Percentiles rank a stretch among this genome's conserved stretches.
Conservation (phyloP, 1,140 invertebrate genomes). For the Zeugodacus cucurbitae region DNA sequence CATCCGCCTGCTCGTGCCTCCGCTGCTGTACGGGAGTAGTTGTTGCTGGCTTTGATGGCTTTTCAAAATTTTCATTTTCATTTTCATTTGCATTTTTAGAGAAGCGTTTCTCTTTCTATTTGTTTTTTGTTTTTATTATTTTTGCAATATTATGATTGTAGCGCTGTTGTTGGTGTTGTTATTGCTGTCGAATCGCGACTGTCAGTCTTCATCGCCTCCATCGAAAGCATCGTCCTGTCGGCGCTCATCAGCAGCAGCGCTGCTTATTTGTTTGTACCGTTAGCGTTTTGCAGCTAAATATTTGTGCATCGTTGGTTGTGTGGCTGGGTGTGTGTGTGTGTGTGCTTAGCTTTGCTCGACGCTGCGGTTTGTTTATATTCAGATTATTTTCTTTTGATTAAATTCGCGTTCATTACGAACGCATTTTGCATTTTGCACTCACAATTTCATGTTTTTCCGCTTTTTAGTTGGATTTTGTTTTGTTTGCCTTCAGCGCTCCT, state of each 20-base stretch:
- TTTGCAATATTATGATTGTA: background rate
- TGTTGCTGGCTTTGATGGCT: background rate
- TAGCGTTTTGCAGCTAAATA: background rate
- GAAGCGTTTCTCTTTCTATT: background rate
- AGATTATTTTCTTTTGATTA: constrained; percentile 40
- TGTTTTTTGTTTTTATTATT: background rate
- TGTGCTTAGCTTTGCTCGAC: background rate
- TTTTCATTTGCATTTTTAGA: constrained; percentile 23
- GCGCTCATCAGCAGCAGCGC: background rate
- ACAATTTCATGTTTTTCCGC: background rate
- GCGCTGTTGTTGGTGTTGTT: background rate
- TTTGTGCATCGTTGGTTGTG: background rate
- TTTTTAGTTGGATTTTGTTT: background rate
- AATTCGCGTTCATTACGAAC: constrained; percentile 22
- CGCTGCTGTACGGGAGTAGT: background rate
- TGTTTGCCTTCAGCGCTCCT: background rate
- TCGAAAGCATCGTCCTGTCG: background rate
- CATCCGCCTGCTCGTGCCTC: no score
- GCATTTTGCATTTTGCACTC: constrained; percentile 3
- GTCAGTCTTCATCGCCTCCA: background rate
- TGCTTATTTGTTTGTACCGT: background rate
- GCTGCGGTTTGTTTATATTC: constrained; percentile 36
- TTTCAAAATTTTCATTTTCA: constrained; percentile 1
- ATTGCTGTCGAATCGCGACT: background rate
- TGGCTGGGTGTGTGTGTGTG: background rate